Evolutionary conservation across 2,888 invertebrate genomes (phyloP), one percentile per base, ranked within the genome.

Genomic region (Balanococcus diminutus): DNA sequence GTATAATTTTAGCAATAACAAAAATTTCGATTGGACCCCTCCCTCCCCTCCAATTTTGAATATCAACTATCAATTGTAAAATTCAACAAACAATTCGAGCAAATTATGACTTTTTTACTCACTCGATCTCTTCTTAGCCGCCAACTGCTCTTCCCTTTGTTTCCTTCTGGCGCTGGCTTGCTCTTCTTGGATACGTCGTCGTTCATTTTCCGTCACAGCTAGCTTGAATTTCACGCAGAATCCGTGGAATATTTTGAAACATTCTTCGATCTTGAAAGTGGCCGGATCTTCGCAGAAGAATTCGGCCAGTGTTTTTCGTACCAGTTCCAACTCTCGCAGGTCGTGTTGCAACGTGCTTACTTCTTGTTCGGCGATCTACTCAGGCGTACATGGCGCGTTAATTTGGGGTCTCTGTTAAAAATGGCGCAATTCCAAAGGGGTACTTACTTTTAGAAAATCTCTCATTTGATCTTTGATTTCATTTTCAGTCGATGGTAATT

Each of bases 241-340:
- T 79, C 93, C 93, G 89, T 95, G 95, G 89, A 98, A 94, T 88
- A 96, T 95, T 90, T 95, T 94, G 89, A 97, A 96, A 89, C 98
- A 98, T 90, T 98, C 98, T 90, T 98, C 98, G 61, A 98, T 91
- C 90, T 97, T 97, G 90, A 98, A 98, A 0, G 95, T 93, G 84
- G 93, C 93, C 0, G 94, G 92, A 89, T 98, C 98, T 90, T 98
- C 98, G 90, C 98, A 98, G 91, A 98, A 98, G 91, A 98, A 98
- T 84, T 96, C 95, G 0, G 97, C 94, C 56, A 98, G 91, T 87
- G 96, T 94, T 87, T 93, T 93, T 39, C 97, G 92, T 87, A 96
- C 93, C 22, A 92, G 92, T 88, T 97, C 96, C 25, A 98, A 93
- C 89, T 96, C 95, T 86, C 94, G 93, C 93, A 97, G 94, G 88